phyloP scores from a whole-genome alignment of 2,113 vertebrate genomes.

The Plecturocebus donacophilus region DNA sequence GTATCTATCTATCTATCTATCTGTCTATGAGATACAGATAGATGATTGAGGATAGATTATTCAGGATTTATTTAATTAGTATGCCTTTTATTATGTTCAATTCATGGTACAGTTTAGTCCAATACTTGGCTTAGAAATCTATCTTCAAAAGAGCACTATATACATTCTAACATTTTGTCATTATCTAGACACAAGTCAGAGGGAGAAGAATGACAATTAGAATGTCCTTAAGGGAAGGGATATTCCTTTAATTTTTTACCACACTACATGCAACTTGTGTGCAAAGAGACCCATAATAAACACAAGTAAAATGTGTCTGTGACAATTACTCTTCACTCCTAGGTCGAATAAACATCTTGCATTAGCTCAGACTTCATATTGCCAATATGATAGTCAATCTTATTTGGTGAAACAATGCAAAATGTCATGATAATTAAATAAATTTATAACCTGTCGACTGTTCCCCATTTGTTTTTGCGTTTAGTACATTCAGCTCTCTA shows the following conservation, averaged over 20 bases:
- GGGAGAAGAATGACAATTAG: neutral
- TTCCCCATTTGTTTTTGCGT: neutral
- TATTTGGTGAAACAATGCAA: slow-evolving; percentile 27
- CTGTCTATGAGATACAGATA: neutral
- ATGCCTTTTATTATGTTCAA: neutral
- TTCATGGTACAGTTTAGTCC: neutral
- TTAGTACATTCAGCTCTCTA: neutral
- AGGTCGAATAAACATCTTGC: neutral
- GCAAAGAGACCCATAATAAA: neutral
- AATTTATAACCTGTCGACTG: neutral
- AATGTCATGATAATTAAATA: neutral
- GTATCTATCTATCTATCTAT: too few relatives aligned
- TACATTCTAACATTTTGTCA: neutral
- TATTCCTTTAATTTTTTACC: slow-evolving; percentile 14
- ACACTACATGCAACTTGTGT: neutral
- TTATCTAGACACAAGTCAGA: neutral
- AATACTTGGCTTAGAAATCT: neutral
- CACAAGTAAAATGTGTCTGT: slow-evolving; percentile 4
- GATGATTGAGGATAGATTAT: neutral
- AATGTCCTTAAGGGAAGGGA: neutral
- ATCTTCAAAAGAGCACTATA: neutral
- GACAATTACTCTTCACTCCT: neutral
- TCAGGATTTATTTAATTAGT: neutral
- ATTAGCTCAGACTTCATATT: neutral
- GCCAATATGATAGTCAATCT: neutral